Percentiles rank a stretch among this genome's conserved stretches.
phyloP scores from a whole-genome alignment of 2,888 invertebrate species.

The Pollenia labialis region DNA sequence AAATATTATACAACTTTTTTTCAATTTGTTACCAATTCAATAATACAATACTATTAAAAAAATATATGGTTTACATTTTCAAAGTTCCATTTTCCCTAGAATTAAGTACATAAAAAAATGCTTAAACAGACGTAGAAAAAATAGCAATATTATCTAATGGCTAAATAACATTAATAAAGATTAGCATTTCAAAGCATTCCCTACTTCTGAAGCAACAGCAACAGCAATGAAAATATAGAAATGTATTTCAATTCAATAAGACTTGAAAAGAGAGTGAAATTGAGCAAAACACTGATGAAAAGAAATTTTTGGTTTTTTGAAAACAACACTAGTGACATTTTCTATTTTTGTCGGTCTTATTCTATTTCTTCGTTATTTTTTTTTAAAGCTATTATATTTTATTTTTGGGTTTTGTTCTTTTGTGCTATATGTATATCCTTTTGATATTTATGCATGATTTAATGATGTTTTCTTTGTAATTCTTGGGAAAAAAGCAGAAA shows the following conservation, averaged over 20 bases:
- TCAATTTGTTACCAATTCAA: slow-evolving; percentile 30
- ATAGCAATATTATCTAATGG: slow-evolving; percentile 49
- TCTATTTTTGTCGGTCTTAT: slow-evolving; percentile 17
- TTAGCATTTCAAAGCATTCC: slow-evolving; percentile 71
- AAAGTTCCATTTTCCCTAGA: neutral
- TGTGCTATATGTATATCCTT: slow-evolving; percentile 59
- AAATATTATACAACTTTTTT: slow-evolving; percentile 51
- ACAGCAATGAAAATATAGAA: slow-evolving; percentile 20
- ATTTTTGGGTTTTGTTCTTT: slow-evolving; percentile 8
- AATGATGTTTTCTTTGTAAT: slow-evolving; percentile 50
- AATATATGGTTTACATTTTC: slow-evolving; percentile 55
- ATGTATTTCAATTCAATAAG: slow-evolving; percentile 46
- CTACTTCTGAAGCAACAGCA: slow-evolving; percentile 33
- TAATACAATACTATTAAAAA: slow-evolving; percentile 22
- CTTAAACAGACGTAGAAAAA: slow-evolving; percentile 1
- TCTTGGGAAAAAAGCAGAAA: neutral
- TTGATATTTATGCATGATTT: slow-evolving; percentile 72
- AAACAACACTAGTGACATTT: slow-evolving; percentile 63
- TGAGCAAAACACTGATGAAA: slow-evolving; percentile 39
- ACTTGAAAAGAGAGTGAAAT: slow-evolving; percentile 17
- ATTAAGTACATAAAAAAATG: slow-evolving; percentile 12
- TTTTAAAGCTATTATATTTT: slow-evolving; percentile 29
- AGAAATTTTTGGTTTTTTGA: slow-evolving; percentile 22
- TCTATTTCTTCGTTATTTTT: slow-evolving; percentile 10
- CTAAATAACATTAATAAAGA: slow-evolving; percentile 65